Conservation (phyloP, 2,113 vertebrate species). For the Nothoprocta perdicaria region DNA sequence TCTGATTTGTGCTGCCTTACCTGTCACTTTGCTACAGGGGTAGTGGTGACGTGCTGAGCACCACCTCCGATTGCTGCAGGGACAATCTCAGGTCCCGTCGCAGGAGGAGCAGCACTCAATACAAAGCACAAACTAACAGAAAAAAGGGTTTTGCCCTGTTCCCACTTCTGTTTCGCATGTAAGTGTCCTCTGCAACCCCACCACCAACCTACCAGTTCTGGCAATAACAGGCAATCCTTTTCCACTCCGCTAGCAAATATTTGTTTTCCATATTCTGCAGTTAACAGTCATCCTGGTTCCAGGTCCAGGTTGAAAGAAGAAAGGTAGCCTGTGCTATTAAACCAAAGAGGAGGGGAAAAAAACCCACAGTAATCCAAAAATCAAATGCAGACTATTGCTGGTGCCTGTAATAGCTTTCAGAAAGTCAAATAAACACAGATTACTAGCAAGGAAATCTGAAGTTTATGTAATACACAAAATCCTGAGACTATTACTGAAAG, state of each 20-base stretch:
- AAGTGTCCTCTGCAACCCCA: background rate
- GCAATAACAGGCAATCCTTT: background rate
- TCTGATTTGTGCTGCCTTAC: background rate
- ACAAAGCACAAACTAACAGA: background rate
- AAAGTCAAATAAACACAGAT: conserved; percentile 43
- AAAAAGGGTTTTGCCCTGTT: background rate
- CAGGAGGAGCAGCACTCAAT: background rate
- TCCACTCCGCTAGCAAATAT: background rate
- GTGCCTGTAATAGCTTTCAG: background rate
- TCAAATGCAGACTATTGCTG: background rate
- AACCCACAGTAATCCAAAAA: background rate
- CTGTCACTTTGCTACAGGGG: background rate
- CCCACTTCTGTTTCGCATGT: background rate
- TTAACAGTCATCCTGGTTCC: background rate
- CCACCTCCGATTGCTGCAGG: background rate
- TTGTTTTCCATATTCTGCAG: background rate
- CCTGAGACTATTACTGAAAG: background rate
- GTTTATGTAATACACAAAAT: conserved; percentile 29
- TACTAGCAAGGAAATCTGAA: conserved; percentile 18
- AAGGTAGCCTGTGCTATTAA: background rate
- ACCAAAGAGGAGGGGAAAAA: background rate
- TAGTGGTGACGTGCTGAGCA: background rate
- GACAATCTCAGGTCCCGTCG: fast-evolving
- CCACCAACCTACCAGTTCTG: background rate
- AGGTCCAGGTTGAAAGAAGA: background rate